phyloP scores from a whole-genome alignment of 1,140 invertebrate species.

The Drosophila ogumai region DNA sequence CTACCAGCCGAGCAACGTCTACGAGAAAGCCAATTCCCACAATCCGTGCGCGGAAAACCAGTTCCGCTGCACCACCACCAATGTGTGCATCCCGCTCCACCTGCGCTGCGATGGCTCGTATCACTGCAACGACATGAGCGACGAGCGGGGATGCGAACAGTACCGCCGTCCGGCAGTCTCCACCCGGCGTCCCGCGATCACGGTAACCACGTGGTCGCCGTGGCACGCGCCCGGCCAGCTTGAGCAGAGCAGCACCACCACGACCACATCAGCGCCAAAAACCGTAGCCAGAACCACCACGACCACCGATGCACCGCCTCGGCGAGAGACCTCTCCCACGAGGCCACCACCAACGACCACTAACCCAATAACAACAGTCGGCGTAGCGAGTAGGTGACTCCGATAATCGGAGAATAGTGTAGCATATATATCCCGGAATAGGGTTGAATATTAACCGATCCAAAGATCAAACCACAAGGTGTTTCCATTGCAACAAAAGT shows the following conservation, averaged over 20 bases:
- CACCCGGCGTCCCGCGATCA: slow-evolving; percentile 16
- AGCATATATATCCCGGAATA: slow-evolving; percentile 8
- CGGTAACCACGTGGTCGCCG: slow-evolving; percentile 19
- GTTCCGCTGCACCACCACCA: slow-evolving; percentile 85
- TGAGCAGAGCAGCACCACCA: background rate
- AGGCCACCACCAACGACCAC: slow-evolving; percentile 40
- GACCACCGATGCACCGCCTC: slow-evolving; percentile 8
- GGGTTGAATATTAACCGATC: background rate
- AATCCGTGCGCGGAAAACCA: slow-evolving; percentile 77
- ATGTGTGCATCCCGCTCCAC: slow-evolving; percentile 89
- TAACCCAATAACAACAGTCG: slow-evolving; percentile 61
- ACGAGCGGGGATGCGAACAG: slow-evolving; percentile 88
- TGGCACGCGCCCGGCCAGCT: slow-evolving; percentile 1
- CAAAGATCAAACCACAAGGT: background rate
- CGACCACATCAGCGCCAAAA: slow-evolving; percentile 1
- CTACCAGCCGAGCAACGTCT: slow-evolving; percentile 41
- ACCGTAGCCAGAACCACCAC: slow-evolving; percentile 4
- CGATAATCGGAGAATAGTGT: slow-evolving; percentile 5
- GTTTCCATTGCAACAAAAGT: background rate
- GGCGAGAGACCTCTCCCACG: slow-evolving; percentile 6
- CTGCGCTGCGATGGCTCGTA: slow-evolving; percentile 90
- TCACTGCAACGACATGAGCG: slow-evolving; percentile 91
- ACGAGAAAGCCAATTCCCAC: slow-evolving; percentile 52
- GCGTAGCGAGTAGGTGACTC: slow-evolving; percentile 62
- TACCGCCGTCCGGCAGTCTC: slow-evolving; percentile 32